Evolutionary conservation across 2,888 invertebrate genomes (phyloP), one percentile per base, ranked within the genome.

Genomic region (Calameuta pallipes): DNA sequence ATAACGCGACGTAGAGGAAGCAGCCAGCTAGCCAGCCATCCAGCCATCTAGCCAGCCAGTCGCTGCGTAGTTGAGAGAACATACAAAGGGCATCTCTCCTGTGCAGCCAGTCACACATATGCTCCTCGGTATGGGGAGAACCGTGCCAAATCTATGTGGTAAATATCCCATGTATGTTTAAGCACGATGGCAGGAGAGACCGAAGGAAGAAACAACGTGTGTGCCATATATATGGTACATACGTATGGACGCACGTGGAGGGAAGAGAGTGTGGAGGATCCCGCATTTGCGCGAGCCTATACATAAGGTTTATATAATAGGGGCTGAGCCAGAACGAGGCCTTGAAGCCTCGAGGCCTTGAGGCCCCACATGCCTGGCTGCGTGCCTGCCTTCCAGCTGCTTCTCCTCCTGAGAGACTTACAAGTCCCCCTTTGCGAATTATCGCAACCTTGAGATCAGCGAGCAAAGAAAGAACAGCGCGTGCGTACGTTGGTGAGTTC

Each of bases 381-480:
- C 36, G 33, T 33, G 33, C 33, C 33, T 84, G 82, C 80, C 81
- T 84, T 76, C 84, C 88, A 88, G 86, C 87, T 88, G 88, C 87
- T 80, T 80, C 80, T 82, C 81, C 79, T 78, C 76, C 74, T 76
- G 75, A 76, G 80, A 83, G 80, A 70, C 79, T 79, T 80, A 79
- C 80, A 75, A 80, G 79, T 81, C 78, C 73, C 79, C 75, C 75
- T 71, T 79, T 77, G 76, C 77, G 82, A 86, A 86, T 86, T 84
- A 85, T 83, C 83, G 83, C 83, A 83, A 82, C 86, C 86, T 86
- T 86, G 84, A 80, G 78, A 80, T 79, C 80, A 77, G 75, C 74
- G 76, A 70, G 69, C 70, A 74, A 75, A 76, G 71, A 83, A 77
- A 83, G 82, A 80, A 79, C 80, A 74, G 81, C 81, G 77, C 84